Evolutionary conservation across 35 echinoderm and acorn worm species (phyloP).

Genomic region (Lytechinus pictus): DNA sequence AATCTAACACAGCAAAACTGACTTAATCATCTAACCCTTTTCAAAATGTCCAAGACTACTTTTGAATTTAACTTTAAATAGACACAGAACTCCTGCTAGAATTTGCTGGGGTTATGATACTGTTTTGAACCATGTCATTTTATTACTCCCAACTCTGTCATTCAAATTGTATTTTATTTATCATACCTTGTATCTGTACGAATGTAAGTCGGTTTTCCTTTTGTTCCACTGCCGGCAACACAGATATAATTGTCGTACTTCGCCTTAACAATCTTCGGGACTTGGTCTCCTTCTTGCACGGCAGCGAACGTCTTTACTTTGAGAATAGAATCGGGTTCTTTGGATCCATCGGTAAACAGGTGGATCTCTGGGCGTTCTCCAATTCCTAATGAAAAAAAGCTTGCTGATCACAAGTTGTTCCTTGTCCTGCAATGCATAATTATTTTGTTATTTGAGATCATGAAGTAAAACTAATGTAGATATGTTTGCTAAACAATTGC

Average conservation of each 20-base stretch:
- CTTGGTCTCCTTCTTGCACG: not conserved
- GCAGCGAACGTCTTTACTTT: not conserved
- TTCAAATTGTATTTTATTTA: not conserved
- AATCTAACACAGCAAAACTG: too few species aligned
- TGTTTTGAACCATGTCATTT: too few species aligned
- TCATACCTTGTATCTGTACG: not conserved
- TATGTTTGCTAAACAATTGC: too few species aligned
- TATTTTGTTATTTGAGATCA: too few species aligned
- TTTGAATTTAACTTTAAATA: too few species aligned
- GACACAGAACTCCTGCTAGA: not conserved
- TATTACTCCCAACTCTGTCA: not conserved
- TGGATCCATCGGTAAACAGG: not conserved
- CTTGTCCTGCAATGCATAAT: not conserved
- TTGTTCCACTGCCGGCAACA: not conserved
- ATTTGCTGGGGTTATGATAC: not conserved
- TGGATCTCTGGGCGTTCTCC: not conserved
- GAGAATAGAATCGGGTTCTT: not conserved
- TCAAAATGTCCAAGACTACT: too few species aligned
- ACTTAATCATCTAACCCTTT: too few species aligned
- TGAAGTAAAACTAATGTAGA: too few species aligned
- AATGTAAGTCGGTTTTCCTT: not conserved
- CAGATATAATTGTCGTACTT: slow-evolving; percentile 24
- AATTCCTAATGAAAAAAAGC: not conserved
- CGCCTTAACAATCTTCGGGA: slow-evolving; percentile 18
- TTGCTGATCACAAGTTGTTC: not conserved